Conservation (phyloP, 2,888 invertebrate genomes). For the Phyllotreta cruciferae region DNA sequence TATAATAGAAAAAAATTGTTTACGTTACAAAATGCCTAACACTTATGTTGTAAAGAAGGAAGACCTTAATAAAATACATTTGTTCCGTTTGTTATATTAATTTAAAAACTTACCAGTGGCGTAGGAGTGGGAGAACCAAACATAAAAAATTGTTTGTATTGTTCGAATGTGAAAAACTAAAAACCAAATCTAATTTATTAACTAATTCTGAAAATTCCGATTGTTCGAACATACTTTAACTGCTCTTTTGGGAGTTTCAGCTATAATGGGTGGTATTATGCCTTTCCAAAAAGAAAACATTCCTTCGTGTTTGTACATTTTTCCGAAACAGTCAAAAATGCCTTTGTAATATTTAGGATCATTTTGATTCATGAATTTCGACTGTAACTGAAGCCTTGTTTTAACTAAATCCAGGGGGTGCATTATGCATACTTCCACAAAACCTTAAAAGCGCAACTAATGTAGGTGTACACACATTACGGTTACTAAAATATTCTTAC, state of each 20-base stretch:
- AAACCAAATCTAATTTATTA: constrained; percentile 48
- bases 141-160: constrained; percentile 85
- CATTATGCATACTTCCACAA: constrained; percentile 95
- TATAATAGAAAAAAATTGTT: too few species aligned
- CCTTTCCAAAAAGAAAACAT: constrained; percentile 90
- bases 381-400: constrained; percentile 85
- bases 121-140: constrained; percentile 79
- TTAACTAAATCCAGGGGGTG: constrained; percentile 94
- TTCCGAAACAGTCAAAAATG: constrained; percentile 84
- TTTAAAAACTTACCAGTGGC: constrained; percentile 69
- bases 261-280: constrained; percentile 89
- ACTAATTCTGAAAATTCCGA: neutral
- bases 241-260: constrained; percentile 94
- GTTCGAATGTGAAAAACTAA: constrained; percentile 90
- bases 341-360: constrained; percentile 73
- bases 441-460: constrained; percentile 62
- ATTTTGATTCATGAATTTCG: constrained; percentile 55
- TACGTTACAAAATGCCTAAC: too few species aligned
- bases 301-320: constrained; percentile 89
- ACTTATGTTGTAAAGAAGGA: neutral
- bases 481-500: constrained; percentile 53
- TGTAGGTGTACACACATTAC: constrained; percentile 19
- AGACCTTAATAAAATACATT: constrained; percentile 8
- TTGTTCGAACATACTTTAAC: constrained; percentile 69
- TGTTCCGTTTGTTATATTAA: constrained; percentile 4